These are phyloP conservation scores for Diachasmimorpha longicaudata DNA, from an alignment of 1,140 invertebrate species.

Conservation along the genomic window DNA sequence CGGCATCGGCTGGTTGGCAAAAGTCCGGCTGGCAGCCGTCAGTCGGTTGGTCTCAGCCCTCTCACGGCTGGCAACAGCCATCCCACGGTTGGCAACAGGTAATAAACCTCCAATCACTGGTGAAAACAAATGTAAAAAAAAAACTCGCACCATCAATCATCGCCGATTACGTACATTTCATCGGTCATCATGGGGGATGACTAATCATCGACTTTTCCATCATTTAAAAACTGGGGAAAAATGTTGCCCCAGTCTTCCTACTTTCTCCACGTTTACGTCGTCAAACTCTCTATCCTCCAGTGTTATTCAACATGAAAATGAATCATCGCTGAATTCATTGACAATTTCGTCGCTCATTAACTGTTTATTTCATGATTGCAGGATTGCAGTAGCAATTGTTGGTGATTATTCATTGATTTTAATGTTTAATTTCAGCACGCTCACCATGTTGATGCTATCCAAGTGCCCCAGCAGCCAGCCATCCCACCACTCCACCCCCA, in stretches of 20 bases:
- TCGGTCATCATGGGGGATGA: background rate
- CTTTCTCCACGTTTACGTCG: background rate
- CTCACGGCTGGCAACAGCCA: constrained; percentile 15
- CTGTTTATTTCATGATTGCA: too few species aligned
- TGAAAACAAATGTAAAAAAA: background rate
- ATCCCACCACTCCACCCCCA: constrained; percentile 53
- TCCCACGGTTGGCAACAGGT: constrained; percentile 29
- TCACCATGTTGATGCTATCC: constrained; percentile 43
- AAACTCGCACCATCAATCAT: background rate
- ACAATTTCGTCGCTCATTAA: background rate
- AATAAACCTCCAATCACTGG: constrained; percentile 18
- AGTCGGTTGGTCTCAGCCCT: constrained; percentile 10
- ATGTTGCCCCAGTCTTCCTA: background rate
- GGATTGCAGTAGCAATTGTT: background rate
- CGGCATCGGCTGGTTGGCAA: constrained; percentile 10
- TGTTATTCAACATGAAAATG: background rate
- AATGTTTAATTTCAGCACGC: constrained; percentile 38
- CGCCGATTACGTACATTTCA: background rate
- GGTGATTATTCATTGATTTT: background rate
- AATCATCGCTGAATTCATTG: background rate
- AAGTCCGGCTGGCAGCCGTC: constrained; percentile 28
- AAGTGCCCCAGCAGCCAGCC: constrained; percentile 47
- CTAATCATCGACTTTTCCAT: background rate
- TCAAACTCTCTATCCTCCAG: background rate
- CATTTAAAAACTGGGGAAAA: background rate